Percentiles rank a stretch among this genome's conserved stretches.
Evolutionary conservation across 2,797 vertebrate species (phyloP).

Genomic region (Morus bassanus): DNA sequence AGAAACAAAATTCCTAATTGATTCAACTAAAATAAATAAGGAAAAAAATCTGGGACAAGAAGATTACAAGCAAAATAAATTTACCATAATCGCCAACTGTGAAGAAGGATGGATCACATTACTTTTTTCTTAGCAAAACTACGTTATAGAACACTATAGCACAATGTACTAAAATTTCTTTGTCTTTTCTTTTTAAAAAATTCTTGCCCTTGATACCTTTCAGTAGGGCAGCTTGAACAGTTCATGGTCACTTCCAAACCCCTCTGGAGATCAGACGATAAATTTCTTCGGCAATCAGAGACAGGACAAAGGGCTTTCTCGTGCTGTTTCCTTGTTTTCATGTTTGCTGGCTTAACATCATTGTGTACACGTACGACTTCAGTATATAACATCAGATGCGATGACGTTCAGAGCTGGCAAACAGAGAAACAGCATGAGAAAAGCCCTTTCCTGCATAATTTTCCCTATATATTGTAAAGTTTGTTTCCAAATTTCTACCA

Average conservation of each 20-base stretch:
- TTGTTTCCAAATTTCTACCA: neutral
- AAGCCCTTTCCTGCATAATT: conserved; percentile 60
- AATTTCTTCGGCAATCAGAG: conserved; percentile 70
- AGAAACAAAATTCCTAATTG: conserved; percentile 41
- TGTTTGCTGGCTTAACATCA: conserved; percentile 74
- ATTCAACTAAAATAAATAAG: conserved; percentile 65
- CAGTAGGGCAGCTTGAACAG: conserved; percentile 71
- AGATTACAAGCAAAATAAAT: conserved; percentile 58
- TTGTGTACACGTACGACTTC: conserved; percentile 69
- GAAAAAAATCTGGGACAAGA: conserved; percentile 42
- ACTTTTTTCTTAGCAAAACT: conserved; percentile 61
- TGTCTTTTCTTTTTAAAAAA: conserved; percentile 38
- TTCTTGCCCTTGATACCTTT: conserved; percentile 72
- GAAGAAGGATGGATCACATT: conserved; percentile 57
- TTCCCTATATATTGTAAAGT: conserved; percentile 37
- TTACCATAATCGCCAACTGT: conserved; percentile 53
- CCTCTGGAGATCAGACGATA: conserved; percentile 67
- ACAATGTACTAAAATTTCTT: conserved; percentile 54
- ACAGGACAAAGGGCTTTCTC: conserved; percentile 74
- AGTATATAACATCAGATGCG: conserved; percentile 72
- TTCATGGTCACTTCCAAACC: conserved; percentile 73
- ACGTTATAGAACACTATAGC: conserved; percentile 57
- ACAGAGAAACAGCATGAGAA: conserved; percentile 75
- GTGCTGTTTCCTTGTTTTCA: conserved; percentile 75
- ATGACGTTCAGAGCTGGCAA: conserved; percentile 74